Evolutionary conservation across 2,797 vertebrate species (phyloP).

Genomic region (Catharus ustulatus): DNA sequence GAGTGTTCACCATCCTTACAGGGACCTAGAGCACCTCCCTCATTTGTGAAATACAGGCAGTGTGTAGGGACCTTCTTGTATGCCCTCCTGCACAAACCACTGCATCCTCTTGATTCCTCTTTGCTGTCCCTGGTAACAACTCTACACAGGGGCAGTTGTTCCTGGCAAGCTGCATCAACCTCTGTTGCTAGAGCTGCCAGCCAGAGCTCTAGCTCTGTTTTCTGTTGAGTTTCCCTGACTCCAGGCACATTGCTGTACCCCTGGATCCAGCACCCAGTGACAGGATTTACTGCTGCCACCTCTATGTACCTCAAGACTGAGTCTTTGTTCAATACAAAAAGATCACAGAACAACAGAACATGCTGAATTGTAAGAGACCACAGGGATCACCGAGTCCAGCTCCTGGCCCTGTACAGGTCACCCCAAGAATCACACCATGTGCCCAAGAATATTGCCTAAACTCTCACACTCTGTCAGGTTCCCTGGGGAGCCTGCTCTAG

Average conservation of each 20-base stretch:
- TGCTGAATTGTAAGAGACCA: background rate
- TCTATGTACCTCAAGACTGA: too few relatives aligned
- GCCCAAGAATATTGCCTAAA: background rate
- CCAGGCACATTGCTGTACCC: rapidly evolving
- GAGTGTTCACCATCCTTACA: background rate
- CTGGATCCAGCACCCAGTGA: background rate
- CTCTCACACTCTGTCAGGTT: background rate
- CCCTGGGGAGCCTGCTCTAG: background rate
- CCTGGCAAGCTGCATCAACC: background rate
- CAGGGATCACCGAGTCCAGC: background rate
- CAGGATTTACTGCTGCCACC: background rate
- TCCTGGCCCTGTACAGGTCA: too few relatives aligned
- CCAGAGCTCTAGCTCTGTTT: background rate
- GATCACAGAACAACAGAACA: rapidly evolving
- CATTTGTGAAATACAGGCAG: too few relatives aligned
- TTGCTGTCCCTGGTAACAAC: background rate
- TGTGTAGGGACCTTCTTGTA: background rate
- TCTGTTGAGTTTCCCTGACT: background rate
- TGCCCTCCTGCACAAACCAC: background rate
- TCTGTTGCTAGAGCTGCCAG: background rate
- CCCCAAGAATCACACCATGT: background rate
- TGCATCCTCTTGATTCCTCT: background rate
- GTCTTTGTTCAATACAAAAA: background rate
- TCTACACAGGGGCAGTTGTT: background rate
- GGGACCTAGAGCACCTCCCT: background rate